phyloP scores from a whole-genome alignment of 1,140 invertebrate genomes.

The Theocolax elegans region DNA sequence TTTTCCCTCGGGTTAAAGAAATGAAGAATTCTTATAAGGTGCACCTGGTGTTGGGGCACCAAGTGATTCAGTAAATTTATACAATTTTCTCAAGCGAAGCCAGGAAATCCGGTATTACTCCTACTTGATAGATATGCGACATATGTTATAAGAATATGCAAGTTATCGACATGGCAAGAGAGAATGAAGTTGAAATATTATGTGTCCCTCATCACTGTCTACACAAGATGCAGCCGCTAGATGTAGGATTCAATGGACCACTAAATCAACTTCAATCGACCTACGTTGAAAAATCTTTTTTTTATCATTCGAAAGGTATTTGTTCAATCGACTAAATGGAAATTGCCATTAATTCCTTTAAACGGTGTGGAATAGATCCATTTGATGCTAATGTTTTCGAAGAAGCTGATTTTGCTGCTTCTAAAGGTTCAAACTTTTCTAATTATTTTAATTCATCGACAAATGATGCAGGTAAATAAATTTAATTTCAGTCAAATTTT shows the following conservation, averaged over 20 bases:
- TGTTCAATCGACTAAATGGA: slow-evolving; percentile 47
- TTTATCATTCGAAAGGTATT: slow-evolving; percentile 51
- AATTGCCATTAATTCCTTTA: slow-evolving; percentile 55
- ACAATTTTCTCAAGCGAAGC: slow-evolving; percentile 35
- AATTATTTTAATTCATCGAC: too few relatives aligned
- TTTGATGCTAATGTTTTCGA: slow-evolving; percentile 49
- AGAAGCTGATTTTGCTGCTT: slow-evolving; percentile 19
- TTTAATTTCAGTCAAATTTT: too few relatives aligned
- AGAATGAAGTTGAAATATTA: slow-evolving; percentile 43
- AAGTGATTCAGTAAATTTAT: slow-evolving; percentile 35
- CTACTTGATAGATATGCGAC: slow-evolving; percentile 52
- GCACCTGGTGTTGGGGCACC: slow-evolving; percentile 35
- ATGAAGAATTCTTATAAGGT: slow-evolving; percentile 50
- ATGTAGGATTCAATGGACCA: slow-evolving; percentile 57
- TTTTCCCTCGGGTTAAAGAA: slow-evolving; percentile 55
- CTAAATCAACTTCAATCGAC: slow-evolving; percentile 55
- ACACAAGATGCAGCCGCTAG: slow-evolving; percentile 58
- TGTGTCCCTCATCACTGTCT: slow-evolving; percentile 45
- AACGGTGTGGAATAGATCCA: slow-evolving; percentile 51
- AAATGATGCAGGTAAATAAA: too few relatives aligned
- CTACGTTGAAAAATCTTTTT: slow-evolving; percentile 51
- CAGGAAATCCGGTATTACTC: slow-evolving; percentile 47
- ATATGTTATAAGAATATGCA: slow-evolving; percentile 50
- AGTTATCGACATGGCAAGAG: slow-evolving; percentile 44
- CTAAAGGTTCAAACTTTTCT: too few relatives aligned